Evolutionary conservation across 2,888 invertebrate species (phyloP).

Genomic region (Arctia plantaginis): DNA sequence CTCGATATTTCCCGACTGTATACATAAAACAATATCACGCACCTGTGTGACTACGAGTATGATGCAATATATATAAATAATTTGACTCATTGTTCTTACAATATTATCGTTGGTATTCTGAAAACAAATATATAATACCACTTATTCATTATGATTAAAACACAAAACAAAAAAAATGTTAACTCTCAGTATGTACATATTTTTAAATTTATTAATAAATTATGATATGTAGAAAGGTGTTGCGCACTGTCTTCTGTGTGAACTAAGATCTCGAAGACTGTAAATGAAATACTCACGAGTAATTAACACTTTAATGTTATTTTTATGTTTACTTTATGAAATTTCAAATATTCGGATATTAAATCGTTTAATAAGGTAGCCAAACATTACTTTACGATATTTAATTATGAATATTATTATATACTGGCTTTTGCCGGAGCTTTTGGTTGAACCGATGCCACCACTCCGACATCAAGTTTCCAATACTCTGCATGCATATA

Average conservation of each 20-base stretch:
- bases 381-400: no score
- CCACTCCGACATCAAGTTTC: no score
- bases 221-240: not conserved
- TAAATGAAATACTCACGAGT: no score
- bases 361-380: no score
- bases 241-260: not conserved
- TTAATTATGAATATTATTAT: no score
- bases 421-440: no score
- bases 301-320: no score
- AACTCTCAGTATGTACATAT: not conserved
- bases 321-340: no score
- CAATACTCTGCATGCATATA: not conserved
- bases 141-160: not conserved
- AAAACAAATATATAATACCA: not conserved
- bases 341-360: no score
- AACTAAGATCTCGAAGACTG: no score
- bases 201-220: not conserved
- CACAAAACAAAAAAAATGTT: not conserved
- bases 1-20: not conserved
- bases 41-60: not conserved
- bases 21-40: not conserved
- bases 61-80: not conserved
- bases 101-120: not conserved
- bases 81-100: not conserved
- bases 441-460: no score